Percentiles rank a stretch among this genome's conserved stretches.
phyloP scores from a whole-genome alignment of 2,113 vertebrate species.

The Erythrolamprus reginae region DNA sequence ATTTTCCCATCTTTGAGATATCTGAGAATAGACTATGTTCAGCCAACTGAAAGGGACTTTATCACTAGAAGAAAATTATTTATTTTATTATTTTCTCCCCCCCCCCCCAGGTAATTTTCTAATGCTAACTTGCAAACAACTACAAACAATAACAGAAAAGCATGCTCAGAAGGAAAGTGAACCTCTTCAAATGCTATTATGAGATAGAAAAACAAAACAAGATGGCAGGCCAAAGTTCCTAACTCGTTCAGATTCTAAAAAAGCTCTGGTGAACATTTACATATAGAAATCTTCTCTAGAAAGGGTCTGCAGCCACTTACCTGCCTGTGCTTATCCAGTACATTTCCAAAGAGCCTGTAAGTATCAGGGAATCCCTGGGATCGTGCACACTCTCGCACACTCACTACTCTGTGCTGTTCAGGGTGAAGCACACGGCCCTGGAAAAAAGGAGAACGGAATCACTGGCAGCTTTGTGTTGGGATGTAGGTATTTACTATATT shows the following conservation, averaged over 20 bases:
- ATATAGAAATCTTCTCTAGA: rapidly evolving
- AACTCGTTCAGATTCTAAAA: background rate
- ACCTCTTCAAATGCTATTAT: background rate
- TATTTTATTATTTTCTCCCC: background rate
- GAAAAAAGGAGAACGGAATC: background rate
- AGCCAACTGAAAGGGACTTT: background rate
- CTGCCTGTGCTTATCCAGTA: constrained; percentile 95
- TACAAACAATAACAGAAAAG: background rate
- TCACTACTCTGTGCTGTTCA: constrained; percentile 94
- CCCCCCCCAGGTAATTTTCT: background rate
- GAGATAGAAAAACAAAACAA: background rate
- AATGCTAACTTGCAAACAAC: background rate
- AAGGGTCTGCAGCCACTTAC: constrained; percentile 43
- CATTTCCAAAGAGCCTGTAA: constrained; percentile 89
- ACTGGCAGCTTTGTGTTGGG: background rate
- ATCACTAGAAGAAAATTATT: background rate
- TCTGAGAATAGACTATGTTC: background rate
- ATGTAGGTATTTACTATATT: background rate
- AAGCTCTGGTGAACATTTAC: background rate
- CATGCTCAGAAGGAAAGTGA: too few species aligned
- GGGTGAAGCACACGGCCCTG: constrained; percentile 92
- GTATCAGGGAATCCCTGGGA: constrained; percentile 96
- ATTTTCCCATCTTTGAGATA: background rate
- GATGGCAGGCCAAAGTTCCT: too few species aligned
- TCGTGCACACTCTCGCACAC: constrained; percentile 89